Evolutionary conservation across 2,888 invertebrate genomes (phyloP).

Genomic region (Agrotis segetum): DNA sequence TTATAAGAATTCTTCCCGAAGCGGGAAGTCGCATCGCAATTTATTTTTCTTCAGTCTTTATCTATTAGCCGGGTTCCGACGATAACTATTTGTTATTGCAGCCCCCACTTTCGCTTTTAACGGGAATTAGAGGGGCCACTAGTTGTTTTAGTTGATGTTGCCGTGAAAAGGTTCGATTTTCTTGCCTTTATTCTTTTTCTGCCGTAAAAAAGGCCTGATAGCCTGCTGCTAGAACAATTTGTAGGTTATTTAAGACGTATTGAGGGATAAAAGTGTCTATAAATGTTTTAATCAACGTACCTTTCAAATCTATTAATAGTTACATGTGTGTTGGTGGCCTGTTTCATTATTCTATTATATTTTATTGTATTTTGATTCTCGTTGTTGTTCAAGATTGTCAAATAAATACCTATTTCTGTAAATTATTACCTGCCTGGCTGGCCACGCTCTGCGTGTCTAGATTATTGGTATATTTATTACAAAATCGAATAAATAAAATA

Average conservation of each 20-base stretch:
- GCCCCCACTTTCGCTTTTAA: conserved; percentile 69
- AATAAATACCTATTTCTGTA: no score
- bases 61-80: conserved; percentile 74
- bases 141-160: conserved; percentile 51
- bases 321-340: neutral
- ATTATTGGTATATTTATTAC: no score
- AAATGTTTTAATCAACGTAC: neutral
- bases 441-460: no score
- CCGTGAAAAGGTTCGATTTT: conserved; percentile 31
- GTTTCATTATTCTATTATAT: neutral
- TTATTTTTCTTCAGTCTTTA: conserved; percentile 69
- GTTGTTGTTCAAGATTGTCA: neutral
- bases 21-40: conserved; percentile 58
- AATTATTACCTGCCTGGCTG: no score
- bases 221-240: conserved; percentile 2
- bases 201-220: conserved; percentile 6
- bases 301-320: neutral
- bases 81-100: conserved; percentile 81
- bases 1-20: conserved; percentile 47
- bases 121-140: conserved; percentile 70
- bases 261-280: neutral
- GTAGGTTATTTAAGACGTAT: conserved; percentile 4
- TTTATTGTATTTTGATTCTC: neutral
- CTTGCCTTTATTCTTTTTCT: conserved; percentile 30
- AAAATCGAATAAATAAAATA: no score